Percentiles rank a stretch among this genome's conserved stretches.
These are phyloP conservation scores for Exaiptasia diaphana DNA, from an alignment of 64 coral and sea anemone genomes.

Conservation along the genomic window DNA sequence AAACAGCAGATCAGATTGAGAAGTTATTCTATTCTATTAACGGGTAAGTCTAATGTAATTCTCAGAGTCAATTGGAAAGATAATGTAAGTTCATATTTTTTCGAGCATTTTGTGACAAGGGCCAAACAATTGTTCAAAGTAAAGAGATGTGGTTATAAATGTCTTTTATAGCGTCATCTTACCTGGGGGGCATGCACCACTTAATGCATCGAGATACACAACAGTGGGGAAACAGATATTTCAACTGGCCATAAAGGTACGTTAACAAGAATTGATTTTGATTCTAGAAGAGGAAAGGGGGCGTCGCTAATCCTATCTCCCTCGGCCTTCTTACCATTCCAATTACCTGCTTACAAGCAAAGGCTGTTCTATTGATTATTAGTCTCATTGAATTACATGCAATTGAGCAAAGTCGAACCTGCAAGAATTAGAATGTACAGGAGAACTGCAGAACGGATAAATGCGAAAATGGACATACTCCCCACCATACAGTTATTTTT, in stretches of 20 bases:
- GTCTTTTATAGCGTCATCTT: slow-evolving; percentile 6
- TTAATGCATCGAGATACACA: slow-evolving; percentile 40
- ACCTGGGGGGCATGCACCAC: slow-evolving; percentile 40
- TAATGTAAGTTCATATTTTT: no score
- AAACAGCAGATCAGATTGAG: slow-evolving; percentile 14
- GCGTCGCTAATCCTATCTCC: not conserved
- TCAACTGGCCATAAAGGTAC: slow-evolving; percentile 54
- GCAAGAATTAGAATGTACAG: no score
- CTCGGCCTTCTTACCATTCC: not conserved
- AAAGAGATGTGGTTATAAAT: not conserved
- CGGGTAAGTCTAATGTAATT: not conserved
- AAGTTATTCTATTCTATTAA: slow-evolving; percentile 14
- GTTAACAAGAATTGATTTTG: not conserved
- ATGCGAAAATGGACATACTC: no score
- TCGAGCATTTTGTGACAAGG: not conserved
- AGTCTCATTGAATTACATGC: no score
- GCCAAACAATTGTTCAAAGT: not conserved
- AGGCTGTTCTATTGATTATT: no score
- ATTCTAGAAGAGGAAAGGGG: not conserved
- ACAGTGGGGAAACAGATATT: slow-evolving; percentile 48
- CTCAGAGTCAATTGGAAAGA: no score
- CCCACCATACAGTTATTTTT: no score
- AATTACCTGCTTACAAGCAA: no score
- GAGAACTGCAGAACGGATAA: no score
- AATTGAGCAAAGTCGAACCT: no score